These are phyloP conservation scores for Hyaena hyaena DNA, from an alignment of 2,113 vertebrate species.

Conservation along the genomic window DNA sequence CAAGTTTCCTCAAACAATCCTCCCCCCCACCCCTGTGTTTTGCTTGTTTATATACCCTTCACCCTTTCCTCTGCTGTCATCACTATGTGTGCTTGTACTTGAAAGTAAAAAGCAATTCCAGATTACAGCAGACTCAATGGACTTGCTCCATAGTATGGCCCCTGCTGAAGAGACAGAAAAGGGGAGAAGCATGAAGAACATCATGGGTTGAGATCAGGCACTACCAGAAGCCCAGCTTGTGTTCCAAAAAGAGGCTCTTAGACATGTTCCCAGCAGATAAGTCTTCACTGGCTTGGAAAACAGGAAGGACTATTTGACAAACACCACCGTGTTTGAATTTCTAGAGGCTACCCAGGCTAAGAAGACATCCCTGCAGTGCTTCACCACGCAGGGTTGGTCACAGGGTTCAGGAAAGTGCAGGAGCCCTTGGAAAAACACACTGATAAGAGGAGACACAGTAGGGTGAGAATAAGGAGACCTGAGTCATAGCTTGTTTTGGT, in stretches of 20 bases:
- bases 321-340: slow-evolving; percentile 83
- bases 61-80: slow-evolving; percentile 49
- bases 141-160: slow-evolving; percentile 44
- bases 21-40: slow-evolving; percentile 20
- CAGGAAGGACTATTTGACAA: slow-evolving; percentile 84
- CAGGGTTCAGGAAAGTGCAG: neutral
- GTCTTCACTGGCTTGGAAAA: slow-evolving; percentile 71
- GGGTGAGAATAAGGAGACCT: neutral
- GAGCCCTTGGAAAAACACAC: neutral
- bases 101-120: slow-evolving; percentile 69
- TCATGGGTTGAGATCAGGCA: slow-evolving; percentile 58
- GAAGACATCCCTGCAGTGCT: slow-evolving; percentile 87
- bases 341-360: slow-evolving; percentile 86
- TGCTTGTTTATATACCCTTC: slow-evolving; percentile 49
- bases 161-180: neutral
- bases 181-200: slow-evolving; percentile 23
- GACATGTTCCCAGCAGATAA: slow-evolving; percentile 47
- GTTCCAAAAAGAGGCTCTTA: slow-evolving; percentile 53
- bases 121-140: slow-evolving; percentile 54
- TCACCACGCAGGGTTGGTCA: neutral
- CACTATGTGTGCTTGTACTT: slow-evolving; percentile 51
- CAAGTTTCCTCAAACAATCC: slow-evolving; percentile 35
- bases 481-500: neutral
- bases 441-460: accelerated
- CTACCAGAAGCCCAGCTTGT: slow-evolving; percentile 68